Conservation (phyloP, 2,797 vertebrate species). For the Pygocentrus nattereri region DNA sequence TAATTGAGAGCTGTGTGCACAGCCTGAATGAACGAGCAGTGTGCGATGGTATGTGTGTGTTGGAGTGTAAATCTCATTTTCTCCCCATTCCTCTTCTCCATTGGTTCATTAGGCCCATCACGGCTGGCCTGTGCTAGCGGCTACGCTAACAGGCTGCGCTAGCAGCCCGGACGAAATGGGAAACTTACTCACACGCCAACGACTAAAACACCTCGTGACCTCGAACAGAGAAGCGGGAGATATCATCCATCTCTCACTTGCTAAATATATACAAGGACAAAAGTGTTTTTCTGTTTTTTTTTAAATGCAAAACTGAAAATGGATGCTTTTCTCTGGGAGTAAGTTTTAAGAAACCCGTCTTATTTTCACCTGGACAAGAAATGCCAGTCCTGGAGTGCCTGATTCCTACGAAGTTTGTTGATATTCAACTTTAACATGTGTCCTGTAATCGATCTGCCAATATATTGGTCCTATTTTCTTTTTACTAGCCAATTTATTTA, state of each 20-base stretch:
- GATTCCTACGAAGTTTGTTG: no score
- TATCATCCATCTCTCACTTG: constrained; percentile 6
- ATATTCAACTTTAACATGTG: neutral
- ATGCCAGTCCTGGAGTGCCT: no score
- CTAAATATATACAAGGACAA: neutral
- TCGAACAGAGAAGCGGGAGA: neutral
- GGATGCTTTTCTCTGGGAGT: neutral
- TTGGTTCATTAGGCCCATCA: constrained; percentile 54
- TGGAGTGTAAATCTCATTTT: constrained; percentile 67
- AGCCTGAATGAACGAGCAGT: constrained; percentile 41
- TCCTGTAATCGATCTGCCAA: neutral
- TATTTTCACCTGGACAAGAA: neutral
- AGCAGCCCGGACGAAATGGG: constrained; percentile 23
- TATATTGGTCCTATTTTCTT: no score
- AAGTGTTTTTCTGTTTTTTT: neutral
- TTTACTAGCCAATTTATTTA: no score
- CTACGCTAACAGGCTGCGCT: constrained; percentile 29
- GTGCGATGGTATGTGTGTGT: constrained; percentile 52
- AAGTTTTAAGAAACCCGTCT: no score
- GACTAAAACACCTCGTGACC: constrained; percentile 9
- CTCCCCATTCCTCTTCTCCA: constrained; percentile 46
- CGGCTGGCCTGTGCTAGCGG: constrained; percentile 36
- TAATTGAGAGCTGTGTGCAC: constrained; percentile 45
- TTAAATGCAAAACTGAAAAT: neutral
- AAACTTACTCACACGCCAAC: constrained; percentile 17